Conservation (phyloP, 1,140 invertebrate genomes). For the Thaumatotibia leucotreta region DNA sequence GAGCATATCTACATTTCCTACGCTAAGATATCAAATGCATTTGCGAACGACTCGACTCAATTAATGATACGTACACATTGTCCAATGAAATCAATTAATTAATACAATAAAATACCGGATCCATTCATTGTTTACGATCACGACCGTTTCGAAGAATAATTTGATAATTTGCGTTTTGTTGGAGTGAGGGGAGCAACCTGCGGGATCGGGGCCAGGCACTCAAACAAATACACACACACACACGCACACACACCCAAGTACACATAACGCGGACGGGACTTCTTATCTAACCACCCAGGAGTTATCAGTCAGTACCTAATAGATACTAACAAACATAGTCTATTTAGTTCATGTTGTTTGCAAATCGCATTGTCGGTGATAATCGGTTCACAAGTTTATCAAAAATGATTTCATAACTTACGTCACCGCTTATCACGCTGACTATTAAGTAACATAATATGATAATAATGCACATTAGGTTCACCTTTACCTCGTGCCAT, state of each 20-base stretch:
- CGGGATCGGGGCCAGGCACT: not conserved
- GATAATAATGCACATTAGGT: constrained; percentile 16
- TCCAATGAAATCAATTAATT: not conserved
- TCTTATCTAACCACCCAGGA: not conserved
- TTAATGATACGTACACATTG: not conserved
- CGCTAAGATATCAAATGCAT: too few relatives aligned
- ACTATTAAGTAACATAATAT: constrained; percentile 8
- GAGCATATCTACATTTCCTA: too few relatives aligned
- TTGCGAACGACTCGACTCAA: not conserved
- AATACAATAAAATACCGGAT: not conserved
- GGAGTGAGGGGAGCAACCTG: not conserved
- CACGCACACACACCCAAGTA: too few relatives aligned
- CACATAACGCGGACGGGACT: too few relatives aligned
- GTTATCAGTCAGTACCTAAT: not conserved
- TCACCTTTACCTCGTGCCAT: constrained; percentile 28
- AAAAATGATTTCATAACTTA: constrained; percentile 8
- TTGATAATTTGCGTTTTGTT: constrained; percentile 7
- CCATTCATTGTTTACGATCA: not conserved
- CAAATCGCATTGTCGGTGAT: not conserved
- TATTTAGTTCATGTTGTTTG: not conserved
- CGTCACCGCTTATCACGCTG: not conserved
- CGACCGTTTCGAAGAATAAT: not conserved
- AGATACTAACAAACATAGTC: not conserved
- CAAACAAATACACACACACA: not conserved
- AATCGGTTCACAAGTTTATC: constrained; percentile 10